These are phyloP conservation scores for Aspiorhynchus laticeps DNA, from an alignment of 2,113 vertebrate species.

Conservation along the genomic window DNA sequence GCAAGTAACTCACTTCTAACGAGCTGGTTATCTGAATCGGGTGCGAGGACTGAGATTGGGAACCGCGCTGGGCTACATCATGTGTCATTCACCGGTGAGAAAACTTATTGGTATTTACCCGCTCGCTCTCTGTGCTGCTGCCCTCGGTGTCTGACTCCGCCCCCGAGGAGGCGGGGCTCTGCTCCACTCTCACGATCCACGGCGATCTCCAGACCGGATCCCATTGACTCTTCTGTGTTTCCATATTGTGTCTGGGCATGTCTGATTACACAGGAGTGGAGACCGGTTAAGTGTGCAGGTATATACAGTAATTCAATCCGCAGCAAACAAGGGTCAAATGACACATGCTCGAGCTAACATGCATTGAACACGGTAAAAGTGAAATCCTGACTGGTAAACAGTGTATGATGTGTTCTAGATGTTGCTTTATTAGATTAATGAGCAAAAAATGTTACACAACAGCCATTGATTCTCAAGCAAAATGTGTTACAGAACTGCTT, in stretches of 20 bases:
- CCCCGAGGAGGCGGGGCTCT: conserved; percentile 71
- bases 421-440: no score
- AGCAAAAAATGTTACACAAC: neutral
- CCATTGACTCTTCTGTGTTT: conserved; percentile 65
- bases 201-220: conserved; percentile 59
- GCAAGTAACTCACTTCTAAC: no score
- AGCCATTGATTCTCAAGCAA: neutral
- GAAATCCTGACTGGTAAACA: neutral
- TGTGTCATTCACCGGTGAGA: no score
- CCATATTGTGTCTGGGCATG: conserved; percentile 72
- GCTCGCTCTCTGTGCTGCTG: conserved; percentile 83
- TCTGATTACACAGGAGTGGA: conserved; percentile 45
- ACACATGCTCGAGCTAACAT: neutral
- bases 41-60: no score
- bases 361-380: neutral
- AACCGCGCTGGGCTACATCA: no score
- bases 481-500: neutral
- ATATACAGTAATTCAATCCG: neutral
- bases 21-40: no score
- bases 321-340: neutral
- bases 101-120: conserved; percentile 71
- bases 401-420: neutral
- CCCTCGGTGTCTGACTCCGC: conserved; percentile 81
- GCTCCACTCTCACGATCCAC: conserved; percentile 62
- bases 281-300: neutral